Base-by-base conservation (phyloP, 2,888 invertebrate genomes). In the Priocnemis perturbator region DNA sequence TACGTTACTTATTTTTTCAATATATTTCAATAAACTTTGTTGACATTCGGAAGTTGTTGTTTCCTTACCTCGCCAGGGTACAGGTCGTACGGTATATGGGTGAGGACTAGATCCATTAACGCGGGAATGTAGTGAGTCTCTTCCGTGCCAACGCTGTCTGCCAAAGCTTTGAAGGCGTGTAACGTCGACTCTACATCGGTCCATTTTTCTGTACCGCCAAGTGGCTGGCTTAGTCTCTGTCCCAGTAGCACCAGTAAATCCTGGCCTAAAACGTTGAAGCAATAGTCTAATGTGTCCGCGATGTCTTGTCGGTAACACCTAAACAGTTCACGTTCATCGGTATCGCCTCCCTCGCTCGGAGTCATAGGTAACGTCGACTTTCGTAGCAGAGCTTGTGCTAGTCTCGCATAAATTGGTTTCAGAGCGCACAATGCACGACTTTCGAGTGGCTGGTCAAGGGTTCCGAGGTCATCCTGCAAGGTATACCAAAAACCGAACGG, bases 401-500 rank as follows among this genome's bases (percentile, higher is more conserved):
- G 90, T 68, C 94, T 93, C 7, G 94, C 92, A 89, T 96, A 98
- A 73, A 97, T 92, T 0, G 95, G 95, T 76, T 93, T 93, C 84
- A 97, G 57, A 0, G 78, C 84, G 2, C 77, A 21, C 0, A 73
- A 30, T 0, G 85, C 86, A 17, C 81, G 78, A 11, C 60, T 78
- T 2, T 88, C 88, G 2, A 84, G 20, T 0, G 87, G 87, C 3
- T 76, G 61, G 57, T 89, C 88, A 0, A 88, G 55, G 0, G 82
- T 86, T 0, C 58, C 21, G 0, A 86, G 69, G 70, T 85, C 88
- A 84, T 95, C 96, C 91, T 98, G 97, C 62, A 98, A 89, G 65
- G 95, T 93, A 87, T 96, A 98, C 98, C 98, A 98, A 89, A 97
- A 96, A 2, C 95, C 95, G 89, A 97, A 94, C 0, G 96, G 93